phyloP scores from a whole-genome alignment of 2,888 invertebrate genomes.

The Diaphora mendica region DNA sequence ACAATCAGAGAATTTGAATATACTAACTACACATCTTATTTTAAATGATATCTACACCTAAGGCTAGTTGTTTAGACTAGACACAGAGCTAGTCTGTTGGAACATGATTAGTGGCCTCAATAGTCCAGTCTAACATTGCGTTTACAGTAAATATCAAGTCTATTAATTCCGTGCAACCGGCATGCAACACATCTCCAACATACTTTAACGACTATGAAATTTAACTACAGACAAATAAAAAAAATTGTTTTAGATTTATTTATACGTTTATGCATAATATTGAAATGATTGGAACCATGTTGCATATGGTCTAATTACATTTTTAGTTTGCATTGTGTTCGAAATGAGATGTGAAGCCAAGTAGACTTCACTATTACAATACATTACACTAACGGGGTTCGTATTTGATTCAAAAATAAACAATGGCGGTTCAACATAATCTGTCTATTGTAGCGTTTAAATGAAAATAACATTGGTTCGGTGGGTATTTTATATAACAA shows the following conservation, averaged over 20 bases:
- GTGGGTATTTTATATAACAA: slow-evolving; percentile 69
- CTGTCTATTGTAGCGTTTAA: slow-evolving; percentile 54
- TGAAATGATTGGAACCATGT: slow-evolving; percentile 18
- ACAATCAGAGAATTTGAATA: slow-evolving; percentile 77
- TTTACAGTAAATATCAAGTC: slow-evolving; percentile 24
- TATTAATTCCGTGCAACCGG: slow-evolving; percentile 27
- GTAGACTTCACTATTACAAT: slow-evolving; percentile 13
- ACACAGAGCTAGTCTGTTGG: slow-evolving; percentile 71
- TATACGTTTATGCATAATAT: slow-evolving; percentile 1
- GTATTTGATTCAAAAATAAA: slow-evolving; percentile 40
- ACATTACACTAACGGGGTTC: slow-evolving; percentile 43
- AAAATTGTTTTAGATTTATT: slow-evolving; percentile 4
- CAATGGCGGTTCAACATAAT: slow-evolving; percentile 22
- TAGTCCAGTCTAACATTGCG: slow-evolving; percentile 48
- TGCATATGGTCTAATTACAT: slow-evolving; percentile 25
- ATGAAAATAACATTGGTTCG: slow-evolving; percentile 57
- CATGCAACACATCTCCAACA: slow-evolving; percentile 21
- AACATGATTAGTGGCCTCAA: slow-evolving; percentile 64
- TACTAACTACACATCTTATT: slow-evolving; percentile 82
- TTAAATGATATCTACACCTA: slow-evolving; percentile 83
- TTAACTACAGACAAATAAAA: slow-evolving; percentile 7
- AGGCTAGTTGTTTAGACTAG: slow-evolving; percentile 71
- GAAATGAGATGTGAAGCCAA: slow-evolving; percentile 54
- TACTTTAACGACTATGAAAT: not conserved
- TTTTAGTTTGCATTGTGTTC: slow-evolving; percentile 43